Base-by-base conservation (phyloP, 2,888 invertebrate genomes). In the Drosophila hawaiiensis region DNA sequence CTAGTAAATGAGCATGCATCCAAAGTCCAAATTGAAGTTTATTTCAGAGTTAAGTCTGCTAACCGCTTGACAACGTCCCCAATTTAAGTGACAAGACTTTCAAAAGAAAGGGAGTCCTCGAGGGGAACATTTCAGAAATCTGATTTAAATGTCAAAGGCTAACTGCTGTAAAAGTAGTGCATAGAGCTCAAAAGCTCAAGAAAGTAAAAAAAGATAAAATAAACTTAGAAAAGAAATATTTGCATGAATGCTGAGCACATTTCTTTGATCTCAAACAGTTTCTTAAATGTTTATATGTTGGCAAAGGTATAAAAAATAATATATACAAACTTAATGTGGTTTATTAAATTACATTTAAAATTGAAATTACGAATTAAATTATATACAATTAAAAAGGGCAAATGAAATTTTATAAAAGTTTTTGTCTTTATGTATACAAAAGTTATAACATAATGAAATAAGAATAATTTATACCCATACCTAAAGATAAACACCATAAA, bases 1-100 rank as follows among this genome's bases (percentile, higher is more conserved):
- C 73, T 76, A 76, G 53, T 68, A 79, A 69, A 68, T 53, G 55
- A n/a, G 62, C 29, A 31, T 47, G 25, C 49, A 55, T 16, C 7
- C 25, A 16, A 25, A 16, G 16, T n/a, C 29, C 19, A 53, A 74
- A 59, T 60, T 49, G 22, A 66, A 68, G 65, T 63, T 53, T 41
- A 59, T 60, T 70, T 47, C 56, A 50, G 49, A 29, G n/a, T 43
- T 43, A 9, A 47, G 4, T 47, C 16, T 25, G 16, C 47, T 9
- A 47, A 47, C 14, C 25, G 25, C 54, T 68, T 47, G 12, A 22
- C 49, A 37, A 37, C 28, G 59, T 47, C 37, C 5, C 10, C 29
- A 39, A 61, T 76, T 59, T 28, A 22, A 19, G 52, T 59, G 49
- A 31, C 43, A 47, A 59, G 47, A 39, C n/a, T 9, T 19, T 25